Evolutionary conservation across 2,113 vertebrate genomes (phyloP).

Genomic region (Lamprotornis superbus): DNA sequence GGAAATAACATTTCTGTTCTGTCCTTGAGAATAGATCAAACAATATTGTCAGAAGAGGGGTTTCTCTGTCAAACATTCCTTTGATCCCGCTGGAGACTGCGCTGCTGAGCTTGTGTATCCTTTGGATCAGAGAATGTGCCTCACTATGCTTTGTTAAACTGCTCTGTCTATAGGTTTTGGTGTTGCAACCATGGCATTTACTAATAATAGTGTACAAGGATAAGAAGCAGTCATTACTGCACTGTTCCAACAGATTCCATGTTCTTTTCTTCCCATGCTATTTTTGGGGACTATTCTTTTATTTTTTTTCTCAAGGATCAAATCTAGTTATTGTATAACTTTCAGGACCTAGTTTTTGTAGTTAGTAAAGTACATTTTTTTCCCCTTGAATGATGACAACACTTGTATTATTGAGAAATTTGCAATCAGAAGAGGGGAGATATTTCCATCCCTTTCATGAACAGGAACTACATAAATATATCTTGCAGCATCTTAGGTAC

Average conservation of each 20-base stretch:
- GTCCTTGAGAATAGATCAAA: conserved; percentile 58
- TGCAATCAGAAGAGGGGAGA: neutral
- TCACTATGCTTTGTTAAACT: neutral
- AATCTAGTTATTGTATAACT: neutral
- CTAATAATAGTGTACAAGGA: neutral
- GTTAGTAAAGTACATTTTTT: neutral
- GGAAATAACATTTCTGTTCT: conserved; percentile 40
- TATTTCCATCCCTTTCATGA: neutral
- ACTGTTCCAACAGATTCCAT: neutral
- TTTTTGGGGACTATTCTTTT: neutral
- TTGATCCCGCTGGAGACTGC: neutral
- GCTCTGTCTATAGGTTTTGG: neutral
- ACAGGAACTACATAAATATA: neutral
- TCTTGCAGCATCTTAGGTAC: neutral
- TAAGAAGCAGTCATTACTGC: neutral
- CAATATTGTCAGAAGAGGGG: neutral
- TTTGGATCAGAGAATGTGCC: neutral
- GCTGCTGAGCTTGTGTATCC: neutral
- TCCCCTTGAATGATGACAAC: neutral
- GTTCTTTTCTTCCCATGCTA: neutral
- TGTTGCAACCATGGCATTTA: neutral
- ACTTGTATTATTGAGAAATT: neutral
- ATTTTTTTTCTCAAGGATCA: neutral
- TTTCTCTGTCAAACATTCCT: conserved; percentile 16
- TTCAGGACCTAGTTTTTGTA: neutral